Evolutionary conservation across 2,888 invertebrate species (phyloP), one percentile per base, ranked within the genome.

Genomic region (Gortyna flavago): DNA sequence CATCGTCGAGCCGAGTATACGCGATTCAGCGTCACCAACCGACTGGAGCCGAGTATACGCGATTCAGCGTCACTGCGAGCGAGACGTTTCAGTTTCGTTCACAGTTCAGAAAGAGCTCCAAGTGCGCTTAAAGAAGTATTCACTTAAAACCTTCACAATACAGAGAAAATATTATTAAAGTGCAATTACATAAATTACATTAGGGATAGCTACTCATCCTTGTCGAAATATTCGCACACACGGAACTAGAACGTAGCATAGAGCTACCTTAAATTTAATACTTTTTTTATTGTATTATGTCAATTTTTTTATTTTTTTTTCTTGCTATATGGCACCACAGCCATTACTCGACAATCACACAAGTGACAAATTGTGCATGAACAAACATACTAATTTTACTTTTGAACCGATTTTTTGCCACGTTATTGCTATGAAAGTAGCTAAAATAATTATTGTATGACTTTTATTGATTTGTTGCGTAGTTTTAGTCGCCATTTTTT

Each of bases 281-380:
- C 94, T 95, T 95, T 96, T 95, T 95, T 95, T 95, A 94, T 95
- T 94, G 92, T 93, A 95, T 95, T 96, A 96, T 96, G 96, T 96
- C 96, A 93, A 93, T 91, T 95, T 96, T 96, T 95, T 93, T 7
- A 90, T 93, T 91, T 93, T 54, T 93, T 93, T 94, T 94, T 94
- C 90, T 94, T 93, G 89, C 91, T 91, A 91, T 95, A 96, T 96
- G 96, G 95, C 96, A 96, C 96, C 93, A 94, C 91, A 93, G 96
- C 96, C 96, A 89, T 91, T 92, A 91, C 87, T 88, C 87, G 91
- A 92, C 93, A 93, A 92, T 92, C 93, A 92, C 92, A 90, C 92
- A 81, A 81, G 88, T 89, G 87, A 90, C 88, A 83, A 86, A 92
- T 93, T 95, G 94, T 95, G 95, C 94, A 93, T 91, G 90, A 91